Conservation (phyloP, 2,797 vertebrate species). For the Acrocephalus scirpaceus region DNA sequence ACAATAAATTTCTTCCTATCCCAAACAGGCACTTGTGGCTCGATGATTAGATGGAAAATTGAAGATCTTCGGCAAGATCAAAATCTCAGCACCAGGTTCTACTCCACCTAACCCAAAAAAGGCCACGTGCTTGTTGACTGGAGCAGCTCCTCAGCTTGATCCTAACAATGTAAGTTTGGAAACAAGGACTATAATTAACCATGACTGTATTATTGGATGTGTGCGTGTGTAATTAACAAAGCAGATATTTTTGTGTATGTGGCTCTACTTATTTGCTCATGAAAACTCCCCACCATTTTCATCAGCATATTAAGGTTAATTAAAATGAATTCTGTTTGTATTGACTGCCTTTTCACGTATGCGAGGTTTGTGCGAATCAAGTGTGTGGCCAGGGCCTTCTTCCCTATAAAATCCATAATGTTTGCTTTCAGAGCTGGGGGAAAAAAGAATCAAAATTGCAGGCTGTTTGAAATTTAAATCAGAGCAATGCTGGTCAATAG, state of each 20-base stretch:
- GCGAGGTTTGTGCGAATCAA: constrained; percentile 75
- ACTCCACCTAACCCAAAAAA: neutral
- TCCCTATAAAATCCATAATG: constrained; percentile 81
- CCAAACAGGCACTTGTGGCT: neutral
- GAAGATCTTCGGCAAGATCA: neutral
- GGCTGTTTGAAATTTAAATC: constrained; percentile 83
- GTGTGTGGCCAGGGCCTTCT: constrained; percentile 62
- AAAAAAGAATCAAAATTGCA: constrained; percentile 72
- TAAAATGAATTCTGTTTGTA: constrained; percentile 81
- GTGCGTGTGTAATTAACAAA: constrained; percentile 62
- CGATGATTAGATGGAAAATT: neutral
- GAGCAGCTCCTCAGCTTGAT: neutral
- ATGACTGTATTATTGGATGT: constrained; percentile 37
- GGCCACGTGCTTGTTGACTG: neutral
- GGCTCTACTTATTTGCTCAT: constrained; percentile 55
- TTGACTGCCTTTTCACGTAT: constrained; percentile 79
- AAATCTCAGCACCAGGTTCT: neutral
- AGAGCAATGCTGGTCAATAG: constrained; percentile 76
- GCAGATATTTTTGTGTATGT: constrained; percentile 53
- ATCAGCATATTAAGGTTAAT: constrained; percentile 81
- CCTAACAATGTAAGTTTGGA: neutral
- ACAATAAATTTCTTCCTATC: neutral
- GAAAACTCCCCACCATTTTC: constrained; percentile 70
- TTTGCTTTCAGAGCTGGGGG: constrained; percentile 73
- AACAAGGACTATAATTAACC: constrained; percentile 66